Base-by-base conservation (phyloP, 2,113 vertebrate genomes). In the Pheucticus melanocephalus region DNA sequence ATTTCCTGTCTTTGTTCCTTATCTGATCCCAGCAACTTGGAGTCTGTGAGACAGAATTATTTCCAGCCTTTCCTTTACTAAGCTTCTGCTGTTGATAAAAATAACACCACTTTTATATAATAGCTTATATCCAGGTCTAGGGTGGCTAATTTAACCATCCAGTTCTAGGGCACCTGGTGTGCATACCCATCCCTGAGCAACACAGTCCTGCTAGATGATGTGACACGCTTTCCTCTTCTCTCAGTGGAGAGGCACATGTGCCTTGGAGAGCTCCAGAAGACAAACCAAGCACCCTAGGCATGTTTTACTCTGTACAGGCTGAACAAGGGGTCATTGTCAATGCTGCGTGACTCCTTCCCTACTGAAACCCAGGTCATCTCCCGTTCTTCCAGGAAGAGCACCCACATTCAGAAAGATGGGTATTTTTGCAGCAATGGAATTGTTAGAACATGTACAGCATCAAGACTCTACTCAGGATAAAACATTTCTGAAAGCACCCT, bases 1-100 rank as follows among this genome's bases (percentile, higher is more conserved):
- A 0, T 75, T 90, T 72, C 70, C 59, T 92, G 15, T 51, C 56
- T 91, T 95, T 91, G 30, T 70, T 48, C 31, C 31, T 93, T 90
- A 69, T 72, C 40, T 2, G 4, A 56, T 76, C 61, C 33, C 77
- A 70, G 14, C 14, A 78, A 66, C 30, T 59, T 72, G 45, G 65
- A 91, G 35, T 40, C 24, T 28, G 30, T 22, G 11, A 94, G 35
- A 6, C 22, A 90, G 66, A 75, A 53, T 33, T 90, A 37, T 61
- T 65, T 76, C 28, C 37, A 57, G 6, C 9, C n/a, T 88, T 79
- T 88, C 35, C 39, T 88, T 89, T 53, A 15, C 17, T 45, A 56
- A 90, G 11, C 9, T 92, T 78, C 12, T 80, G 48, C 9, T 64
- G 53, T 10, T 40, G 33, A 31, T 1, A 15, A 40, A 0, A 0